phyloP scores from a whole-genome alignment of 2,113 vertebrate species.

The Psammodynastes pulverulentus region DNA sequence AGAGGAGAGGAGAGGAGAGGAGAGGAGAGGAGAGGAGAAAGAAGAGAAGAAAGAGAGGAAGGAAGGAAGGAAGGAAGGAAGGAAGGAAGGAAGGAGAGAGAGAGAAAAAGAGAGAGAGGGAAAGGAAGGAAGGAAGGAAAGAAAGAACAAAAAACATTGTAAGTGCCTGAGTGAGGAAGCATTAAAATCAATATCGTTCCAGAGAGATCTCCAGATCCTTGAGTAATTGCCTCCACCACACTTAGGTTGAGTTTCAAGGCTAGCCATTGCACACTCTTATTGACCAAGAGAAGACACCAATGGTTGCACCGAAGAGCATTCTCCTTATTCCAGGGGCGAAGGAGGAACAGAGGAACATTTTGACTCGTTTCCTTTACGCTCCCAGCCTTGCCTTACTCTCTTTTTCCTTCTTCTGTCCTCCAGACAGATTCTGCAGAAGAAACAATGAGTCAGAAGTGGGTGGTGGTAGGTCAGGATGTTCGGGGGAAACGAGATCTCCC shows the following conservation, averaged over 20 bases:
- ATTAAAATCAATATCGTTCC: not conserved
- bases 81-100: no score
- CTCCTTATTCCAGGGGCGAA: not conserved
- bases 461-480: not conserved
- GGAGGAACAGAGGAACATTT: not conserved
- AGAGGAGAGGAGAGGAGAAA: rapidly evolving
- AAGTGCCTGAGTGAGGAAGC: not conserved
- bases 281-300: not conserved
- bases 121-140: no score
- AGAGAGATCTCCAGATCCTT: not conserved
- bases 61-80: no score
- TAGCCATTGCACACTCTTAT: not conserved
- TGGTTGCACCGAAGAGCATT: not conserved
- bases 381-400: not conserved
- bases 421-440: not conserved
- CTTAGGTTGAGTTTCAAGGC: not conserved
- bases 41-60: no score
- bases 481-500: not conserved
- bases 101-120: no score
- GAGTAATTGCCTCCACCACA: not conserved
- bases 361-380: not conserved
- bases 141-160: not conserved
- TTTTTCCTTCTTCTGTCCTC: not conserved
- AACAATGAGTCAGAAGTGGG: not conserved
- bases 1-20: no score